These are phyloP conservation scores for Mesopsocus fuscifrons DNA, from an alignment of 2,888 invertebrate genomes.

Conservation along the genomic window DNA sequence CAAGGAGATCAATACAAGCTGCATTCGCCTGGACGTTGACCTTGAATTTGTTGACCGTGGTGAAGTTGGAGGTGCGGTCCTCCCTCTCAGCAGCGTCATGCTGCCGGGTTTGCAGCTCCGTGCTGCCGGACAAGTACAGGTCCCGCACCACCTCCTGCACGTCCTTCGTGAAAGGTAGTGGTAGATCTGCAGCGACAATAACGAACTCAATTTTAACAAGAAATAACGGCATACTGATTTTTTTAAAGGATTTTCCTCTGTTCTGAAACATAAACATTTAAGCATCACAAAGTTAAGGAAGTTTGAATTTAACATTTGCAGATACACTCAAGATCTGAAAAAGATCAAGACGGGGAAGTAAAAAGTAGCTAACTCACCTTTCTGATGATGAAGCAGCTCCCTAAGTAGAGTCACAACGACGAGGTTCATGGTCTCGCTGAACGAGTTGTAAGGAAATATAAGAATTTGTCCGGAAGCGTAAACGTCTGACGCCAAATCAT, in stretches of 20 bases:
- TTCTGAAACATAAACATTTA: too few species aligned
- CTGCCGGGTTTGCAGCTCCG: slow-evolving; percentile 71
- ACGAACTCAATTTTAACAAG: neutral
- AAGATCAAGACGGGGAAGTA: too few species aligned
- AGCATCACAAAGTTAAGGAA: too few species aligned
- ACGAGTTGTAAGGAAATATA: slow-evolving; percentile 82
- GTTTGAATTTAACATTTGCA: too few species aligned
- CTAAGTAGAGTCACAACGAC: slow-evolving; percentile 82
- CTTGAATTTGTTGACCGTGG: slow-evolving; percentile 76
- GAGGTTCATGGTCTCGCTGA: slow-evolving; percentile 85
- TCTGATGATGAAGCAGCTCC: slow-evolving; percentile 78
- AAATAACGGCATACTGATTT: slow-evolving; percentile 1
- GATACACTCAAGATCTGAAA: too few species aligned
- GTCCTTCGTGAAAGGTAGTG: slow-evolving; percentile 78
- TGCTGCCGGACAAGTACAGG: slow-evolving; percentile 80
- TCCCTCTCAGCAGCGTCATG: slow-evolving; percentile 71
- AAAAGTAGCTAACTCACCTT: too few species aligned
- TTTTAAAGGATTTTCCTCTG: neutral
- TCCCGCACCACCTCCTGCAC: slow-evolving; percentile 78
- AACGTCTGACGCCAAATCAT: slow-evolving; percentile 67
- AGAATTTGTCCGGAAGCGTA: slow-evolving; percentile 34
- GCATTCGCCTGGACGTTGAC: slow-evolving; percentile 94
- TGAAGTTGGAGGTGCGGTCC: slow-evolving; percentile 59
- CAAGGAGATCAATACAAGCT: slow-evolving; percentile 89
- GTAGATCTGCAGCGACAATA: slow-evolving; percentile 43